Conservation (phyloP, 2,113 vertebrate genomes). For the Erythrocercus mccallii region DNA sequence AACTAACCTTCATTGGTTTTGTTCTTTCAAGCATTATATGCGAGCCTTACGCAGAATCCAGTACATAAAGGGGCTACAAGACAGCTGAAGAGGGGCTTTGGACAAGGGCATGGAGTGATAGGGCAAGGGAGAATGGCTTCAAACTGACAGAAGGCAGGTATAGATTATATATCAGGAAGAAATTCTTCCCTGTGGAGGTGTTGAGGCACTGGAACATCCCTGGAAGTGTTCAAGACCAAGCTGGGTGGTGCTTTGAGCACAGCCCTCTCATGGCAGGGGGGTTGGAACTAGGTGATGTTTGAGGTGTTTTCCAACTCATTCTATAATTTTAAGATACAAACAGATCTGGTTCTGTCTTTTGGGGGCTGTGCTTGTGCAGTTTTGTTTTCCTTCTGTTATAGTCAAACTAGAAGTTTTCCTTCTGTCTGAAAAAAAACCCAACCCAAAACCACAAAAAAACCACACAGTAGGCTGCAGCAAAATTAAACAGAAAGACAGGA, state of each 20-base stretch:
- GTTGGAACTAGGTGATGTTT: not conserved
- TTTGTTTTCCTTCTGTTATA: not conserved
- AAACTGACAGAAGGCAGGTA: not conserved
- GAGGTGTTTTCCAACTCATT: not conserved
- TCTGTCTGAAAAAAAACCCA: not conserved
- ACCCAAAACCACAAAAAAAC: not conserved
- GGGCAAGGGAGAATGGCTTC: not conserved
- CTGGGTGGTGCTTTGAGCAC: not conserved
- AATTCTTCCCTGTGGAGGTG: not conserved
- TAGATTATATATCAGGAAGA: not conserved
- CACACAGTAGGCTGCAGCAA: not conserved
- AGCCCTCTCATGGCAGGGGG: too few species aligned
- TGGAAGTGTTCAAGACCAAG: not conserved
- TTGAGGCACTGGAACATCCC: not conserved
- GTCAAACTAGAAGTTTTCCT: not conserved
- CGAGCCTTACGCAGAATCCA: not conserved
- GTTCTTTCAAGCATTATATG: not conserved
- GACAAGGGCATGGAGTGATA: not conserved
- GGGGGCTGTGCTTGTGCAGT: not conserved
- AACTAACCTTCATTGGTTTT: not conserved
- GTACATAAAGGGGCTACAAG: not conserved
- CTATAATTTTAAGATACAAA: not conserved
- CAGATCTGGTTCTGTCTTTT: not conserved
- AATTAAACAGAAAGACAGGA: not conserved
- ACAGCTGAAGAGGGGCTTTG: not conserved